Percentiles rank a stretch among this genome's conserved stretches.
Conservation (phyloP, 2,113 vertebrate species). For the Panthera uncia region DNA sequence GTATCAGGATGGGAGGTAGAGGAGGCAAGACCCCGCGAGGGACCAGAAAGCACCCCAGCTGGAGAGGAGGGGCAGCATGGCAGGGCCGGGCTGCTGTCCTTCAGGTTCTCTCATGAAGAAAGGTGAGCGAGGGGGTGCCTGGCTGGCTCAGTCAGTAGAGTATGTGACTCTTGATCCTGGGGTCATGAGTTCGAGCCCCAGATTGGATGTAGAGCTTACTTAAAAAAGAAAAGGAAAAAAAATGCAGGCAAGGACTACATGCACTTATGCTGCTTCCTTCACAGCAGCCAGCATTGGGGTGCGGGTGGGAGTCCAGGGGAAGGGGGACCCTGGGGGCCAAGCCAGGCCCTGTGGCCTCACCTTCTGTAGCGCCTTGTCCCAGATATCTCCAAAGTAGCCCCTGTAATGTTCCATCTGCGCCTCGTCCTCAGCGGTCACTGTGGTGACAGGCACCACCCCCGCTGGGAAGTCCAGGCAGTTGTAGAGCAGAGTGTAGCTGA, state of each 20-base stretch:
- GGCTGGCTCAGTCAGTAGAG: background rate
- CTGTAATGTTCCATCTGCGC: slow-evolving; percentile 85
- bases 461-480: slow-evolving; percentile 92
- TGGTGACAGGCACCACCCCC: slow-evolving; percentile 90
- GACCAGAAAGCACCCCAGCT: background rate
- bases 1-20: background rate
- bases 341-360: slow-evolving; percentile 75
- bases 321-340: background rate
- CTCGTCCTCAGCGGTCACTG: slow-evolving; percentile 89
- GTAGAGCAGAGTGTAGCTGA: slow-evolving; percentile 86
- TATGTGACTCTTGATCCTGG: background rate
- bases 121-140: background rate
- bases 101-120: background rate
- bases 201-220: background rate
- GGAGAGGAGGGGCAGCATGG: background rate
- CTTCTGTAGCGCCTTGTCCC: slow-evolving; percentile 87
- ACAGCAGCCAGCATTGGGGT: background rate
- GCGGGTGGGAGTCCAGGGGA: background rate
- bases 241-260: background rate
- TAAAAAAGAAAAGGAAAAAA: background rate
- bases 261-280: background rate
- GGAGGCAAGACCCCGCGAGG: background rate
- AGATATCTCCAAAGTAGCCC: slow-evolving; percentile 87
- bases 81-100: background rate
- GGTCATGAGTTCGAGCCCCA: background rate